Percentiles rank a stretch among this genome's conserved stretches.
These are phyloP conservation scores for Lasioglossum lativentre DNA, from an alignment of 2,888 invertebrate species.

Conservation along the genomic window DNA sequence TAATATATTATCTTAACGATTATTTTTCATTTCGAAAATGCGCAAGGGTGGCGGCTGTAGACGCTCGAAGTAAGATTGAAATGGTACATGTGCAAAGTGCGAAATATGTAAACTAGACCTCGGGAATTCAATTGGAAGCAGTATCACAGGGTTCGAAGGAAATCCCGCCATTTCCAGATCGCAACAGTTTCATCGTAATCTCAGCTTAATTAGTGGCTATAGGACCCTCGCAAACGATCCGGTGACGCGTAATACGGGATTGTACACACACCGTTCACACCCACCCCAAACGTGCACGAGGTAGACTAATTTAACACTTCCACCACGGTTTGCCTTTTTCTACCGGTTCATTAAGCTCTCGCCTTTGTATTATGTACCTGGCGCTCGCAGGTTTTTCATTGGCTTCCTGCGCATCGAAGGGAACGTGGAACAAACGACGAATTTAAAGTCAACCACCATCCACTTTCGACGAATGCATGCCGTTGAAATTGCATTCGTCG, in stretches of 20 bases:
- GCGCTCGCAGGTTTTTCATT: neutral
- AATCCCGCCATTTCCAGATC: neutral
- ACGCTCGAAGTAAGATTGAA: neutral
- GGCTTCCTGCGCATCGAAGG: neutral
- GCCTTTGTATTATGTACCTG: slow-evolving; percentile 14
- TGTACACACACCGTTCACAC: slow-evolving; percentile 5
- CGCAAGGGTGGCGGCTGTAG: no score
- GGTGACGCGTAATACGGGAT: slow-evolving; percentile 14
- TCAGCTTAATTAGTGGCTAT: neutral
- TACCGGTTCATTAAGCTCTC: slow-evolving; percentile 42
- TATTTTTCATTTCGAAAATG: no score
- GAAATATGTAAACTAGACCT: neutral
- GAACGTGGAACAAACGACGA: slow-evolving; percentile 1
- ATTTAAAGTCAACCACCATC: slow-evolving; percentile 1
- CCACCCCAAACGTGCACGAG: slow-evolving; percentile 27
- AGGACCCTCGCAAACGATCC: neutral
- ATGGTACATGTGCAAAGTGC: neutral
- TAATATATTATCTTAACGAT: no score
- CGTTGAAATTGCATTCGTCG: slow-evolving; percentile 1
- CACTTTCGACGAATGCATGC: neutral
- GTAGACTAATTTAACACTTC: slow-evolving; percentile 31
- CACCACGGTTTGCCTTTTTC: slow-evolving; percentile 38
- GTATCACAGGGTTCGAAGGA: neutral
- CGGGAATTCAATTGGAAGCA: neutral
- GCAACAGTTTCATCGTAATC: neutral